Conservation (phyloP, 1,140 invertebrate species). For the Piezodorus guildinii region DNA sequence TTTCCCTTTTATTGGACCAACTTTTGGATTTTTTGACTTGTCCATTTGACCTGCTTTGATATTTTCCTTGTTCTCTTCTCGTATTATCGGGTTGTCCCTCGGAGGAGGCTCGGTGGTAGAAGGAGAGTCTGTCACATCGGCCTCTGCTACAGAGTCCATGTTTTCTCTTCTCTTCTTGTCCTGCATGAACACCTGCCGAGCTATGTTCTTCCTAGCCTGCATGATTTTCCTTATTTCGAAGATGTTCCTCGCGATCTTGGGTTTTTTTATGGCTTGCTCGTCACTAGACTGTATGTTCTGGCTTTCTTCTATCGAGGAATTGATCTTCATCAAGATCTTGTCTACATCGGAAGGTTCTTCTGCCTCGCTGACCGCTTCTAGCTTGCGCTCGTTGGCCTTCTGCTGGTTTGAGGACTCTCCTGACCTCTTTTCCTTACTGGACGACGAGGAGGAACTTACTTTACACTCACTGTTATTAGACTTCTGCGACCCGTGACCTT, state of each 20-base stretch:
- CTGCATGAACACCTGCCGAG: background rate
- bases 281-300: background rate
- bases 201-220: conserved; percentile 20
- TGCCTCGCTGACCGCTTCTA: background rate
- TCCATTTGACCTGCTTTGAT: background rate
- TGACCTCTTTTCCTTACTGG: background rate
- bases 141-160: no score
- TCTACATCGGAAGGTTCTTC: conserved; percentile 12
- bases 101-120: background rate
- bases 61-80: conserved; percentile 9
- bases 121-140: no score
- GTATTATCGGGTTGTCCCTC: background rate
- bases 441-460: background rate
- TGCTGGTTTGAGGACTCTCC: background rate
- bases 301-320: conserved; percentile 18
- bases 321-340: conserved; percentile 16
- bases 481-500: background rate
- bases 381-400: background rate
- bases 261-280: conserved; percentile 26
- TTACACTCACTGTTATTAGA: background rate
- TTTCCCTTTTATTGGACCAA: background rate
- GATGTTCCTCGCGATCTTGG: conserved; percentile 29
- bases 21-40: background rate
- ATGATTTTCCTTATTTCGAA: conserved; percentile 28
- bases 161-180: background rate